phyloP scores from a whole-genome alignment of 2,797 vertebrate species.

The Channa striata region DNA sequence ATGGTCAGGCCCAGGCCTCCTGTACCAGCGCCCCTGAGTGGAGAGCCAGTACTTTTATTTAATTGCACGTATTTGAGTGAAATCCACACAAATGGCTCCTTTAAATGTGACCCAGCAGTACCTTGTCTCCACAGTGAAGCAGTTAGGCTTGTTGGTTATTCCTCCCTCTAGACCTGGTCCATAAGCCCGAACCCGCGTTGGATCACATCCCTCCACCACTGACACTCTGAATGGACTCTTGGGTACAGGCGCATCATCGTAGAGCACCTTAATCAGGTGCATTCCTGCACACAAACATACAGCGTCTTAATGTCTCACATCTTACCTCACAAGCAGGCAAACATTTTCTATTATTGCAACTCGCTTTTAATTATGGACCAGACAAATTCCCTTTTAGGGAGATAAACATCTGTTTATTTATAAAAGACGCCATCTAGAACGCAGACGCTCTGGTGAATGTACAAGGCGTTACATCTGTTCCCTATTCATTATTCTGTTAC shows the following conservation, averaged over 20 bases:
- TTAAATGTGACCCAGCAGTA: slow-evolving; percentile 59
- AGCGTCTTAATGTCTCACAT: slow-evolving; percentile 10
- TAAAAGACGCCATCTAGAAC: slow-evolving; percentile 55
- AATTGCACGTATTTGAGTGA: not conserved
- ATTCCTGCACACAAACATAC: slow-evolving; percentile 82
- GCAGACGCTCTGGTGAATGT: slow-evolving; percentile 51
- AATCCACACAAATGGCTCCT: not conserved
- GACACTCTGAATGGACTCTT: slow-evolving; percentile 95
- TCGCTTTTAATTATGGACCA: slow-evolving; percentile 54
- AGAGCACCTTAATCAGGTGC: slow-evolving; percentile 93
- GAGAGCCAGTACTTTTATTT: slow-evolving; percentile 14
- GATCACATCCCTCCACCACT: slow-evolving; percentile 95
- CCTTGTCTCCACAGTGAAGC: slow-evolving; percentile 98
- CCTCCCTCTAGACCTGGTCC: slow-evolving; percentile 94
- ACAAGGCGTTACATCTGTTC: slow-evolving; percentile 72
- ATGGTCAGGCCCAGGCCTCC: slow-evolving; percentile 96
- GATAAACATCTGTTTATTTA: slow-evolving; percentile 76
- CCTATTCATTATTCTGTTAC: slow-evolving; percentile 71
- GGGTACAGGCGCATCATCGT: slow-evolving; percentile 89
- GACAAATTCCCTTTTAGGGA: slow-evolving; percentile 66
- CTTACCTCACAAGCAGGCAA: slow-evolving; percentile 24
- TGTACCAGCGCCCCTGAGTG: slow-evolving; percentile 92
- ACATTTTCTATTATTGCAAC: slow-evolving; percentile 42
- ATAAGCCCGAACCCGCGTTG: slow-evolving; percentile 91
- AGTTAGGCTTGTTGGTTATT: slow-evolving; percentile 92